Conservation (phyloP, 2,113 vertebrate genomes). For the Brachyhypopomus gauderio region DNA sequence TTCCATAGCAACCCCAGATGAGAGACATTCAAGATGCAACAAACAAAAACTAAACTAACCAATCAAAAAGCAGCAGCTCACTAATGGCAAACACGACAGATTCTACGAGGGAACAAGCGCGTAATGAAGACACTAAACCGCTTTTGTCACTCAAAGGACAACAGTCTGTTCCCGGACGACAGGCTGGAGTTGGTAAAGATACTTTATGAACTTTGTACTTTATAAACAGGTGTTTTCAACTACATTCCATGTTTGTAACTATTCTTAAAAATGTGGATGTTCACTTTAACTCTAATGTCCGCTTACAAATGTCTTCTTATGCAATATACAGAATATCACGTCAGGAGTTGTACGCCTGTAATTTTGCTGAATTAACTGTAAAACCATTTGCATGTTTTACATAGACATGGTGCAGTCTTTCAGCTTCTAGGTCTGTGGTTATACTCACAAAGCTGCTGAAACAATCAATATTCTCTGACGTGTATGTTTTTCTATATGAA, state of each 20-base stretch:
- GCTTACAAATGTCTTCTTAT: too few relatives aligned
- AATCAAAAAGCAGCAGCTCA: not conserved
- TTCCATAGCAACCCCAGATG: not conserved
- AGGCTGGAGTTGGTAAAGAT: too few relatives aligned
- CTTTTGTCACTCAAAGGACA: not conserved
- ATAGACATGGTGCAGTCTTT: not conserved
- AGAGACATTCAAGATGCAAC: not conserved
- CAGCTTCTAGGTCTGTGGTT: not conserved
- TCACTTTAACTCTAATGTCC: not conserved
- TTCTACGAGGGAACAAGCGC: not conserved
- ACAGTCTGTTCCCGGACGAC: not conserved
- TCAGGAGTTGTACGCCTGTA: not conserved
- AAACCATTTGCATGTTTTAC: not conserved
- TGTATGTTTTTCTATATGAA: slow-evolving; percentile 11
- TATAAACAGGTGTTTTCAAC: not conserved
- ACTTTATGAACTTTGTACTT: too few relatives aligned
- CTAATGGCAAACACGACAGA: too few relatives aligned
- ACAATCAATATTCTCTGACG: not conserved
- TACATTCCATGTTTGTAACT: not conserved
- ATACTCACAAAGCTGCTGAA: not conserved
- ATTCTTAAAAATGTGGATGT: slow-evolving; percentile 6
- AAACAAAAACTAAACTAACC: not conserved
- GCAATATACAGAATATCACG: not conserved
- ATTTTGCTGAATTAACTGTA: not conserved
- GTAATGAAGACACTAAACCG: not conserved